phyloP scores from a whole-genome alignment of 1,140 invertebrate species.

The Andricus grossulariae region DNA sequence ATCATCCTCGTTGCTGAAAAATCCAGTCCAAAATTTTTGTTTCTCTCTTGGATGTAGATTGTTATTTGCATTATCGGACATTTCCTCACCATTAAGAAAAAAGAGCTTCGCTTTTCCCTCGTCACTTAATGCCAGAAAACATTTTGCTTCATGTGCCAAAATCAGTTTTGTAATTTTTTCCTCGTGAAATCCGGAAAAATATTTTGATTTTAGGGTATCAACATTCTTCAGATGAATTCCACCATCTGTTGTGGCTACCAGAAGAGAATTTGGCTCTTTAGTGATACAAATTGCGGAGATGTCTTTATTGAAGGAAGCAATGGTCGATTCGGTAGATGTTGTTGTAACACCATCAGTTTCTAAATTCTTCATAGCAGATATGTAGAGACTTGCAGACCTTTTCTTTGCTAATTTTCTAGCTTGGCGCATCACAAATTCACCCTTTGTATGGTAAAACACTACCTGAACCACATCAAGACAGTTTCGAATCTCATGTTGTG shows the following conservation, averaged over 20 bases:
- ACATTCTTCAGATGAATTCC: slow-evolving; percentile 65
- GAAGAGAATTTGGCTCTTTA: slow-evolving; percentile 61
- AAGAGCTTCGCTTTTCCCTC: slow-evolving; percentile 68
- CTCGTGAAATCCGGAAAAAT: slow-evolving; percentile 59
- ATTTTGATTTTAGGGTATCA: slow-evolving; percentile 50
- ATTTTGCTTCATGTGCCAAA: slow-evolving; percentile 55
- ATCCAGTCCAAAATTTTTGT: slow-evolving; percentile 61
- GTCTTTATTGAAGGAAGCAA: slow-evolving; percentile 57
- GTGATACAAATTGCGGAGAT: slow-evolving; percentile 64
- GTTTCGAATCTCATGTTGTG: slow-evolving; percentile 68
- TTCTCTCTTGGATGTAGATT: slow-evolving; percentile 62
- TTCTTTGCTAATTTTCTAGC: slow-evolving; percentile 65
- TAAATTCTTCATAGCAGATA: slow-evolving; percentile 58
- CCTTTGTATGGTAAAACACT: slow-evolving; percentile 68
- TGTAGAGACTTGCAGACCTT: slow-evolving; percentile 55
- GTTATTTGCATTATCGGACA: slow-evolving; percentile 39
- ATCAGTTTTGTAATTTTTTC: slow-evolving; percentile 67
- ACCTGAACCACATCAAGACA: slow-evolving; percentile 74
- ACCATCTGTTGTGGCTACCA: slow-evolving; percentile 62
- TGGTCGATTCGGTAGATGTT: not conserved
- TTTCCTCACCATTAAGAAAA: slow-evolving; percentile 53
- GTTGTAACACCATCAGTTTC: slow-evolving; percentile 24
- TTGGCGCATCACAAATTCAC: slow-evolving; percentile 66
- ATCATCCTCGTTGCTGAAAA: slow-evolving; percentile 58
- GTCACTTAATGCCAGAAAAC: slow-evolving; percentile 66